Evolutionary conservation across 1,140 invertebrate species (phyloP).

Genomic region (Bombyx mandarina): DNA sequence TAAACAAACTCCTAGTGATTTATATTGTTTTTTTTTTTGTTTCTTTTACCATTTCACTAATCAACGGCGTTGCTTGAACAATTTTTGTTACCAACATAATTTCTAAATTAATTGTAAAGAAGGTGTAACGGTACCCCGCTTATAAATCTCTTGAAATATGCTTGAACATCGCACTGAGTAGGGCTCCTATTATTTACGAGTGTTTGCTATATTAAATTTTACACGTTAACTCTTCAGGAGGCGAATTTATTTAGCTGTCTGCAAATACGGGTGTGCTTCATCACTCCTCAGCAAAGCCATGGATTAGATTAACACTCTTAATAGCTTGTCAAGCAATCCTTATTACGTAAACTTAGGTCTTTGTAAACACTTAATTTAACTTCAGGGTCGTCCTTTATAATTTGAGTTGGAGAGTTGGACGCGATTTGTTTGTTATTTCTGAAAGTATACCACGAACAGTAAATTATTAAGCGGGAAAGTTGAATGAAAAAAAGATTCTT

Average conservation of each 20-base stretch:
- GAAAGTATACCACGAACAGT: too few relatives aligned
- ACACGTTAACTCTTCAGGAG: conserved; percentile 28
- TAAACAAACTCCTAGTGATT: too few relatives aligned
- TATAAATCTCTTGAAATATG: conserved; percentile 35
- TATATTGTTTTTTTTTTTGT: too few relatives aligned
- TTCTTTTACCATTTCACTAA: too few relatives aligned
- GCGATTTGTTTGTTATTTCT: too few relatives aligned
- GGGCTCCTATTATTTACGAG: conserved; percentile 19
- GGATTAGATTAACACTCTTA: conserved; percentile 31
- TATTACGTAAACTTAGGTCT: conserved; percentile 3
- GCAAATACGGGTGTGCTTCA: conserved; percentile 27
- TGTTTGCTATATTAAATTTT: conserved; percentile 46
- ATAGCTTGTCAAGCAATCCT: conserved; percentile 14
- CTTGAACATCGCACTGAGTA: conserved; percentile 31
- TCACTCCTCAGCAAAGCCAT: conserved; percentile 28
- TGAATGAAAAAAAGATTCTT: too few relatives aligned
- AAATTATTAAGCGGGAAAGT: too few relatives aligned
- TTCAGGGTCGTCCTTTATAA: too few relatives aligned
- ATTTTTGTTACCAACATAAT: conserved; percentile 19
- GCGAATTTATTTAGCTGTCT: conserved; percentile 40
- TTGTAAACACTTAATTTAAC: too few relatives aligned
- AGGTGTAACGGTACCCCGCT: conserved; percentile 21
- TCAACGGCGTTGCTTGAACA: too few relatives aligned
- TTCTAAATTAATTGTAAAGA: conserved; percentile 30
- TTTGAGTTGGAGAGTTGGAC: too few relatives aligned